Conservation (phyloP, 2,888 invertebrate species). For the Tenthredo amoena region DNA sequence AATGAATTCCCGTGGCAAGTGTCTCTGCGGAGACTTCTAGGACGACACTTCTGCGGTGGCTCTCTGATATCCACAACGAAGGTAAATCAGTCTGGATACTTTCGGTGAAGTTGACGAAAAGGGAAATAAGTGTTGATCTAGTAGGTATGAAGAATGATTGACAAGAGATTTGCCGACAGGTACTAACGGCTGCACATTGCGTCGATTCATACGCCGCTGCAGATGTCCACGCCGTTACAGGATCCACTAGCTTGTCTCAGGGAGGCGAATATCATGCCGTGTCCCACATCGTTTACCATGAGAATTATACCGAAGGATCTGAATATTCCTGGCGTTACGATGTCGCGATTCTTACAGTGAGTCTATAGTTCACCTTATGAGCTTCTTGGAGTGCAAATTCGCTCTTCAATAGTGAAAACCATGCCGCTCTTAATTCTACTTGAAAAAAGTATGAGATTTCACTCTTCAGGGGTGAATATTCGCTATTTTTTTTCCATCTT, state of each 20-base stretch:
- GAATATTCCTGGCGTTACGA: conserved; percentile 42
- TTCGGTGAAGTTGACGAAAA: background rate
- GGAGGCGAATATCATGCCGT: conserved; percentile 46
- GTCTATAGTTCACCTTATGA: background rate
- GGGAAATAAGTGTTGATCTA: too few species aligned
- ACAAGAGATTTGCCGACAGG: background rate
- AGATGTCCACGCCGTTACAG: conserved; percentile 30
- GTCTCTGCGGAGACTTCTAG: conserved; percentile 57
- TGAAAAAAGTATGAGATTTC: too few species aligned
- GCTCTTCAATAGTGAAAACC: too few species aligned
- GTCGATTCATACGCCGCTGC: background rate
- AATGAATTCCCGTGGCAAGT: conserved; percentile 60
- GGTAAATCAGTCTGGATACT: background rate
- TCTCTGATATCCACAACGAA: conserved; percentile 49
- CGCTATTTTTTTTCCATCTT: too few species aligned
- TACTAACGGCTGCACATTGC: conserved; percentile 50
- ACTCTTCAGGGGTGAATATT: too few species aligned
- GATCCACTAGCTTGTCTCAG: conserved; percentile 13
- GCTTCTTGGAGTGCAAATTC: too few species aligned
- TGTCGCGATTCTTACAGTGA: conserved; percentile 39
- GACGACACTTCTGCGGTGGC: conserved; percentile 54
- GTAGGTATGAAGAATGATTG: background rate
- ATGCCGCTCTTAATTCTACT: too few species aligned
- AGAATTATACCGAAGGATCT: background rate
- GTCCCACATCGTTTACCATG: conserved; percentile 31